These are phyloP conservation scores for Xyliphius kryptos DNA, from an alignment of 2,113 vertebrate genomes.

Conservation along the genomic window DNA sequence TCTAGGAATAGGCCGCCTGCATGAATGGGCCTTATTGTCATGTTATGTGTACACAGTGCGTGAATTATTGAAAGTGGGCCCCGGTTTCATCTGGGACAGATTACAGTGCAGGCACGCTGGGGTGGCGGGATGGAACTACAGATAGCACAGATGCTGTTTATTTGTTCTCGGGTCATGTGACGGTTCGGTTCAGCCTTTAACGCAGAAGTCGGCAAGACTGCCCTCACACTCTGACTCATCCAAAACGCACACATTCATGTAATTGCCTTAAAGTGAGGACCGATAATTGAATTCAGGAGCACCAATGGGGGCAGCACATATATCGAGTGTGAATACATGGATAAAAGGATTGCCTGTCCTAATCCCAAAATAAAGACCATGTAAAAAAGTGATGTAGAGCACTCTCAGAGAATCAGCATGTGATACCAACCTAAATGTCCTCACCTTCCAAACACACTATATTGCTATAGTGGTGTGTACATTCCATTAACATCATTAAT, in stretches of 20 bases:
- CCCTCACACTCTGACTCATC: slow-evolving; percentile 7
- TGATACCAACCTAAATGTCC: too few species aligned
- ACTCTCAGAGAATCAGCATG: too few species aligned
- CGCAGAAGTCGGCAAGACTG: slow-evolving; percentile 59
- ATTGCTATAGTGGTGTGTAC: too few species aligned
- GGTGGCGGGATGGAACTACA: slow-evolving; percentile 81
- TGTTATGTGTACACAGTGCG: slow-evolving; percentile 97
- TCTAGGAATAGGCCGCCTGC: slow-evolving; percentile 84
- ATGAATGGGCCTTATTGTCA: slow-evolving; percentile 99
- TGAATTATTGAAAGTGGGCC: slow-evolving; percentile 86
- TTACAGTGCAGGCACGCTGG: slow-evolving; percentile 88
- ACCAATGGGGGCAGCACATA: too few species aligned
- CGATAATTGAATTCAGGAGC: too few species aligned
- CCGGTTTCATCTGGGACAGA: slow-evolving; percentile 88
- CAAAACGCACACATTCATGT: not conserved
- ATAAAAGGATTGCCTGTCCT: too few species aligned
- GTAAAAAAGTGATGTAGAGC: too few species aligned
- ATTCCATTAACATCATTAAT: too few species aligned
- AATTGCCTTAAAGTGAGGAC: too few species aligned
- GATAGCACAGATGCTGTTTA: slow-evolving; percentile 88
- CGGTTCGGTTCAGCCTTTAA: slow-evolving; percentile 67
- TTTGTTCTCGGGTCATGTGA: slow-evolving; percentile 77
- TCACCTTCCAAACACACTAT: too few species aligned
- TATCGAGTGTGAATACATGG: too few species aligned
- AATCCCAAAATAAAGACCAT: too few species aligned